Evolutionary conservation across 2,113 vertebrate genomes (phyloP).

Genomic region (Cyprinus carpio): DNA sequence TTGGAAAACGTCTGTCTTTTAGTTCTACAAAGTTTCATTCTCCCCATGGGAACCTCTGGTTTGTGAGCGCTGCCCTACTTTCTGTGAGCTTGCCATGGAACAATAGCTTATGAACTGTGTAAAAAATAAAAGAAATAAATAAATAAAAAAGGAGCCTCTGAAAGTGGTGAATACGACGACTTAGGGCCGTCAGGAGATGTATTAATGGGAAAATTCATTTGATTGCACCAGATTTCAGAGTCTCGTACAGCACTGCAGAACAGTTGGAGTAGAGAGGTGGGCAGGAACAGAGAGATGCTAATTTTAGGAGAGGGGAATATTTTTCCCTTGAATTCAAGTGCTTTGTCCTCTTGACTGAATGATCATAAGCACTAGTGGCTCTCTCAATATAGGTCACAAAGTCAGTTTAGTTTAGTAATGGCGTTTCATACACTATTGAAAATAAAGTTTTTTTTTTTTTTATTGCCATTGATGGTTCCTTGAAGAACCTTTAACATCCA

Average conservation of each 20-base stretch:
- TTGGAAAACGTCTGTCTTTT: constrained; percentile 48
- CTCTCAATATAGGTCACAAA: constrained; percentile 21
- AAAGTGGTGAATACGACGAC: constrained; percentile 27
- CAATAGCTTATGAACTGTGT: constrained; percentile 38
- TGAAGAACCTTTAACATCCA: neutral
- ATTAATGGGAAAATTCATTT: constrained; percentile 37
- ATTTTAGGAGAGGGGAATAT: constrained; percentile 44
- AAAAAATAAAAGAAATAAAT: neutral
- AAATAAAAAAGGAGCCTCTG: constrained; percentile 20
- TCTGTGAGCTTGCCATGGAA: constrained; percentile 36
- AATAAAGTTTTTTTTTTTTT: neutral
- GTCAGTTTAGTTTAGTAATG: neutral
- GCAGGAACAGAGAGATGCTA: constrained; percentile 39
- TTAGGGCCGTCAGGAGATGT: constrained; percentile 40
- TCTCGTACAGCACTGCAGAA: constrained; percentile 8
- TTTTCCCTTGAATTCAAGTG: constrained; percentile 23
- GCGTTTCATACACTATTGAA: neutral
- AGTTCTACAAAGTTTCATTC: constrained; percentile 41
- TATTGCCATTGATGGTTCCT: neutral
- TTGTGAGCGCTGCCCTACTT: constrained; percentile 51
- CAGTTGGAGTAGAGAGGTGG: neutral
- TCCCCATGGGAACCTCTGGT: constrained; percentile 39
- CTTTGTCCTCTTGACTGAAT: constrained; percentile 24
- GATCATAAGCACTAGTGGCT: constrained; percentile 32
- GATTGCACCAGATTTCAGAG: constrained; percentile 46